These are phyloP conservation scores for Vireo altiloquus DNA, from an alignment of 2,113 vertebrate genomes.

Conservation along the genomic window DNA sequence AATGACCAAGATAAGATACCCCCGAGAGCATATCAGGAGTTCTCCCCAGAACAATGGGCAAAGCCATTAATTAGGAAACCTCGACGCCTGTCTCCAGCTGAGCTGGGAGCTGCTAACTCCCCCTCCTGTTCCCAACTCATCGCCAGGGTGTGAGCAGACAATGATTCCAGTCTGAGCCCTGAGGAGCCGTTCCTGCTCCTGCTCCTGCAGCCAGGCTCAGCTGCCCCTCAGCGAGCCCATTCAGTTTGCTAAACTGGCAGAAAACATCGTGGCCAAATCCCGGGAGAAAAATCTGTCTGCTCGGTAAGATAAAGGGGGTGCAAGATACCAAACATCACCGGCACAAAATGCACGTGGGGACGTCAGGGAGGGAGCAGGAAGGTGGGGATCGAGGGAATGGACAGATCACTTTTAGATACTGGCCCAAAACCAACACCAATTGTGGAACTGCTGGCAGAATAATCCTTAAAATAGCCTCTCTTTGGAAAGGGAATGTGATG, in stretches of 20 bases:
- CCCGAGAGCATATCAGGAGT: neutral
- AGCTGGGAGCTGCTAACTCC: neutral
- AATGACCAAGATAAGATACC: slow-evolving; percentile 18
- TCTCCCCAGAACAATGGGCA: slow-evolving; percentile 8
- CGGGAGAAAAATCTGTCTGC: too few species aligned
- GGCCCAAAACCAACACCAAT: neutral
- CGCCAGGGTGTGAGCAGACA: neutral
- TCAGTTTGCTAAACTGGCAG: neutral
- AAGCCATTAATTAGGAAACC: neutral
- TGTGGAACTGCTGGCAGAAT: neutral
- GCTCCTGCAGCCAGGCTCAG: neutral
- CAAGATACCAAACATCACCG: accelerated
- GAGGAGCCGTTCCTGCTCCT: neutral
- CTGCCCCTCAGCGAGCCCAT: neutral
- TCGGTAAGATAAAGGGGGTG: neutral
- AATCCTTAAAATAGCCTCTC: neutral
- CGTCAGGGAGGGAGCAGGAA: neutral
- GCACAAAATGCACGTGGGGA: neutral
- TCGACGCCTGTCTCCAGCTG: neutral
- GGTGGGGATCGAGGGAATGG: neutral
- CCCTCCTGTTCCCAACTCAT: neutral
- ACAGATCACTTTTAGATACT: neutral
- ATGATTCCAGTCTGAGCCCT: neutral
- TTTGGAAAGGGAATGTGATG: neutral
- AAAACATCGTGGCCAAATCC: neutral